A percentile compares a stretch with the other conserved stretches of the same genome.
Conservation (phyloP, 1,140 invertebrate genomes). For the Brachionus angularis region DNA sequence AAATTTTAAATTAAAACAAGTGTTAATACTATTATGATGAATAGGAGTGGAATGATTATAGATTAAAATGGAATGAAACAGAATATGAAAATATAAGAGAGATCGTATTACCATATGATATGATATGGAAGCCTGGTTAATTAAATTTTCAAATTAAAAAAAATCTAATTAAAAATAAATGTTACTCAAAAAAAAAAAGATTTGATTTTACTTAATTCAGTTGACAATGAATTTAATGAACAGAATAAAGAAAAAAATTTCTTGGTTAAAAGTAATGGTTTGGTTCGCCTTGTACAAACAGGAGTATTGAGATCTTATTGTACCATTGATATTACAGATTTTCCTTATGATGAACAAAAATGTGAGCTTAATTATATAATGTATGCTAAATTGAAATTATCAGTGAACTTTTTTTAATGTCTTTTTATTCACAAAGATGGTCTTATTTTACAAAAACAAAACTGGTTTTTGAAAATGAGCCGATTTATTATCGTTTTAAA, state of each 20-base stretch:
- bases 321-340: slow-evolving; percentile 67
- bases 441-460: slow-evolving; percentile 56
- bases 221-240: slow-evolving; percentile 54
- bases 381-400: not conserved
- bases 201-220: slow-evolving; percentile 85
- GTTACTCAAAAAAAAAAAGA: no score
- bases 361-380: slow-evolving; percentile 57
- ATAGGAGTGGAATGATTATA: slow-evolving; percentile 27
- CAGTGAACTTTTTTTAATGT: slow-evolving; percentile 85
- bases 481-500: slow-evolving; percentile 52
- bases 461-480: slow-evolving; percentile 49
- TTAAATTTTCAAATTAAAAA: no score
- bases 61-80: slow-evolving; percentile 21
- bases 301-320: slow-evolving; percentile 98
- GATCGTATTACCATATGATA: slow-evolving; percentile 16
- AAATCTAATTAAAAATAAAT: no score
- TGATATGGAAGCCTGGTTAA: slow-evolving; percentile 36
- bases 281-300: slow-evolving; percentile 91
- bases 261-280: slow-evolving; percentile 73
- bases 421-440: no score
- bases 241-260: slow-evolving; percentile 54
- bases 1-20: no score
- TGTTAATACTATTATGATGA: no score
- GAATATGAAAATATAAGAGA: slow-evolving; percentile 32
- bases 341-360: slow-evolving; percentile 57